Evolutionary conservation across 2,797 vertebrate species (phyloP), one percentile per base, ranked within the genome.

Genomic region (Monodelphis domestica): DNA sequence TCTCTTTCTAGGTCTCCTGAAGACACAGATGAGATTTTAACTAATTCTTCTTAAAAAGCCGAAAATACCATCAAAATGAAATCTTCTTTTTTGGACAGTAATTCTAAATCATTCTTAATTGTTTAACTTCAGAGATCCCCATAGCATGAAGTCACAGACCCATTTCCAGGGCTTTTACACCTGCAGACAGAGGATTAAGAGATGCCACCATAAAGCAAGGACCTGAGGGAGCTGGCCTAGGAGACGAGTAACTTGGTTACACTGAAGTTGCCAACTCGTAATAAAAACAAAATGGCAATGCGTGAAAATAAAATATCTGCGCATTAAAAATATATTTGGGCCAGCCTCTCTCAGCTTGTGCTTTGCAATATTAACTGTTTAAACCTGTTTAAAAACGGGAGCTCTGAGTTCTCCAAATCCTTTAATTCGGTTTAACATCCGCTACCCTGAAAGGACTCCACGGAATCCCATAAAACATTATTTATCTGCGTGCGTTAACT

Each of bases 401-500:
- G 98, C 97, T 97, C 97, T 97, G 97, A 0, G 89, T 97, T 98
- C 96, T 97, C 98, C 91, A 93, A 98, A 98, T 96, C 97, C 97
- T 98, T 98, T 97, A 97, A 98, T 98, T 95, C 95, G 88, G 95
- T 98, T 98, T 98, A 98, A 98, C 98, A 98, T 98, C 98, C 98
- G 15, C 98, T 97, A 94, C 97, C 97, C 98, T 95, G 98, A 98
- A 98, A 98, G 98, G 98, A 93, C 98, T 98, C 98, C n/a, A 90
- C 97, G 90, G 98, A 98, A 98, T 97, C 98, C 98, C 98, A 98
- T 98, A 98, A 98, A 98, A 98, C 97, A 97, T 98, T 98, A 98
- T 98, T 98, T 98, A 98, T 98, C 98, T 98, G 96, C 95, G 97
- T 90, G 98, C 98, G 98, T 96, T 98, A 98, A 97, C 98, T 53